Percentiles rank a stretch among this genome's conserved stretches.
Conservation (phyloP, 2,797 vertebrate genomes). For the Nannoperca australis region DNA sequence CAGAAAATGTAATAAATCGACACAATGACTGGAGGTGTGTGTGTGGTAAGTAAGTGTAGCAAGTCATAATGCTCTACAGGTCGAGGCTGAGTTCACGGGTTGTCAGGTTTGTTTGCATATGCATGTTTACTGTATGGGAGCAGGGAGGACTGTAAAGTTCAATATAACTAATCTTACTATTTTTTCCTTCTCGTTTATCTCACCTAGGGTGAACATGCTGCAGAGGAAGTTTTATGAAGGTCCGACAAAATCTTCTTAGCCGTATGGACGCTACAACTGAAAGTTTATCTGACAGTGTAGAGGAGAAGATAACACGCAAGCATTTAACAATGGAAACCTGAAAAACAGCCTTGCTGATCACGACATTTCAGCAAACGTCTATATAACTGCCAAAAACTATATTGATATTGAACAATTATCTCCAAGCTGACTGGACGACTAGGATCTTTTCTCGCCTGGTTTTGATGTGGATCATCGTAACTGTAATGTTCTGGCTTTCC, state of each 20-base stretch:
- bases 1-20: conserved; percentile 20
- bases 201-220: conserved; percentile 56
- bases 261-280: conserved; percentile 18
- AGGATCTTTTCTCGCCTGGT: conserved; percentile 1
- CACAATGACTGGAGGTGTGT: conserved; percentile 23
- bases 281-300: conserved; percentile 25
- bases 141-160: neutral
- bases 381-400: conserved; percentile 15
- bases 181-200: conserved; percentile 50
- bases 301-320: conserved; percentile 17
- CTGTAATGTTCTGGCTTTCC: conserved; percentile 42
- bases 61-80: conserved; percentile 31
- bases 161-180: conserved; percentile 31
- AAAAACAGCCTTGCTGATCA: conserved; percentile 28
- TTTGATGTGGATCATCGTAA: conserved; percentile 37
- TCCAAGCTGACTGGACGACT: conserved; percentile 19
- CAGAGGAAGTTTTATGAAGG: conserved; percentile 35
- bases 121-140: neutral
- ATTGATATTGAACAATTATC: conserved; percentile 31
- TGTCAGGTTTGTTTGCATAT: conserved; percentile 31
- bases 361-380: conserved; percentile 26
- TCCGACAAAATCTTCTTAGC: conserved; percentile 7
- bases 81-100: conserved; percentile 20
- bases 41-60: neutral
- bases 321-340: conserved; percentile 16